Evolutionary conservation across 2,888 invertebrate species (phyloP).

Genomic region (Podabrus alpinus): DNA sequence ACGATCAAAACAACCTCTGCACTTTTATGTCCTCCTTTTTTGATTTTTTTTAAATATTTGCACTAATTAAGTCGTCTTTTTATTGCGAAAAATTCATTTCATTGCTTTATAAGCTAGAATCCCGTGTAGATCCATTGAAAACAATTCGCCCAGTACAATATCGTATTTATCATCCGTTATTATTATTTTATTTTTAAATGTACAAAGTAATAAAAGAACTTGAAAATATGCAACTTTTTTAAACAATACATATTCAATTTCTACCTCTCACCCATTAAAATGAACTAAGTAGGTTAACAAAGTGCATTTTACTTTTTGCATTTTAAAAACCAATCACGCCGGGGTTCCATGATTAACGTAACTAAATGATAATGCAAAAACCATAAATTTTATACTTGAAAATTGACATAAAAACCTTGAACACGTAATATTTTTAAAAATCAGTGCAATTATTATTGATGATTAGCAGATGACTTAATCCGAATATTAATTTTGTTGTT

Average conservation of each 20-base stretch:
- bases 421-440: neutral
- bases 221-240: neutral
- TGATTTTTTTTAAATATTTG: neutral
- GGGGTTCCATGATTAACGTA: neutral
- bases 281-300: neutral
- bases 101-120: too few species aligned
- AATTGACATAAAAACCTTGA: neutral
- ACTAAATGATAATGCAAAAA: neutral
- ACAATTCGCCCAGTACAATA: too few species aligned
- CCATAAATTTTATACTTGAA: neutral
- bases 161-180: too few species aligned
- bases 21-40: too few species aligned
- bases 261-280: neutral
- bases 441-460: neutral
- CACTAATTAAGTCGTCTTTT: neutral
- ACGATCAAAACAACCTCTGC: too few species aligned
- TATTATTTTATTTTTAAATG: neutral
- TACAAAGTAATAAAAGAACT: neutral
- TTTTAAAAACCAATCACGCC: neutral
- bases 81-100: neutral
- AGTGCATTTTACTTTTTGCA: neutral
- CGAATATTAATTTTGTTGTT: neutral
- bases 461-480: neutral
- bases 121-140: too few species aligned
- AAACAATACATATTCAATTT: neutral